Conservation (phyloP, 2,797 vertebrate species). For the Acropternis orthonyx region DNA sequence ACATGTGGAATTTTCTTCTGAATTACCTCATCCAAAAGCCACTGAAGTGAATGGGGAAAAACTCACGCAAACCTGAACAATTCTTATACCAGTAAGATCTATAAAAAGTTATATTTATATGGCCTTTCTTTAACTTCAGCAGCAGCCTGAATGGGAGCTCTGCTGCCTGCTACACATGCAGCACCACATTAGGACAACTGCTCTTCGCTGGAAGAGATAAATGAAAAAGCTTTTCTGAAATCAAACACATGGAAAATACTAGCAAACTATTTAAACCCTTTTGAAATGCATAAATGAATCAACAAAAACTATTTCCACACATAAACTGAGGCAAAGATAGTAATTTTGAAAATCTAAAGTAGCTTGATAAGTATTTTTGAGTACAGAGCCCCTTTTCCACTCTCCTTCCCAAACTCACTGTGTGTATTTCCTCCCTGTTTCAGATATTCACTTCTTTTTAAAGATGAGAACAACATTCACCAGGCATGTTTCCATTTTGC, state of each 20-base stretch:
- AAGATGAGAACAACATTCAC: neutral
- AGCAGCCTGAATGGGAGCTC: neutral
- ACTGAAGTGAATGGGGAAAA: neutral
- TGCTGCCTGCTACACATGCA: neutral
- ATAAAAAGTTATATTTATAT: neutral
- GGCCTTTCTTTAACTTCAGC: neutral
- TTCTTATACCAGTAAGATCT: neutral
- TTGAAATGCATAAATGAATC: neutral
- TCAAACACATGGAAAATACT: neutral
- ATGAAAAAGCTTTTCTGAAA: neutral
- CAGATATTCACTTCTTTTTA: neutral
- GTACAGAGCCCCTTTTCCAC: neutral
- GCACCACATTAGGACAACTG: neutral
- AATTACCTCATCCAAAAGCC: slow-evolving; percentile 18
- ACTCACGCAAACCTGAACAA: neutral
- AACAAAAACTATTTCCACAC: neutral
- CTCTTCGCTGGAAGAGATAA: neutral
- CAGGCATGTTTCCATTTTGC: neutral
- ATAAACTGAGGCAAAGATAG: neutral
- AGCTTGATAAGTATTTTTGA: neutral
- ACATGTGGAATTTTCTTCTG: neutral
- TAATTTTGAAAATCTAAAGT: neutral
- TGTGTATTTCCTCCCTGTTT: neutral
- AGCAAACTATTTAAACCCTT: neutral
- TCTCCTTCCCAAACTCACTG: neutral